Conservation (phyloP, 2,797 vertebrate genomes). For the Geotrypetes seraphini region DNA sequence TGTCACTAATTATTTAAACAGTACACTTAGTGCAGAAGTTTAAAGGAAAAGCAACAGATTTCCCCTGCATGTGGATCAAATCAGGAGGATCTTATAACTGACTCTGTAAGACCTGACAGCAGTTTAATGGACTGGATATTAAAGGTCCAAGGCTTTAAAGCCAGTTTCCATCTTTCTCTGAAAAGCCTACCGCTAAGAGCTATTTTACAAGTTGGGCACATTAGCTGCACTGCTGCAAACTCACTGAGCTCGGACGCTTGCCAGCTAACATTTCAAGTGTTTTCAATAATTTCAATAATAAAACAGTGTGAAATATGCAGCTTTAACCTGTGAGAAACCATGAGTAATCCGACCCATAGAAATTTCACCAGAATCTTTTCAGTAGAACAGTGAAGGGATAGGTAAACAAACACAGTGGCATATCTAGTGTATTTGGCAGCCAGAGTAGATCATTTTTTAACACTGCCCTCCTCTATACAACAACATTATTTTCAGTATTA, state of each 20-base stretch:
- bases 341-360: conserved; percentile 64
- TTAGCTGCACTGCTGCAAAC: conserved; percentile 74
- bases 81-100: conserved; percentile 96
- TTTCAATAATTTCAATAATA: conserved; percentile 63
- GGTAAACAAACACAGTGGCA: no score
- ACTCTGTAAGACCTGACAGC: conserved; percentile 89
- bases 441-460: no score
- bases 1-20: conserved; percentile 75
- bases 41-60: conserved; percentile 67
- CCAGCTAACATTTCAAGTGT: conserved; percentile 63
- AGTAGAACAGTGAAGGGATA: no score
- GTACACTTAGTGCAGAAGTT: conserved; percentile 60
- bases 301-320: conserved; percentile 60
- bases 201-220: conserved; percentile 89
- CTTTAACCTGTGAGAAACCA: conserved; percentile 55
- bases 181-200: conserved; percentile 63
- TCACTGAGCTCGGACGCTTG: conserved; percentile 62
- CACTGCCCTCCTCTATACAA: no score
- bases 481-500: no score
- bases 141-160: conserved; percentile 93
- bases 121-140: conserved; percentile 97
- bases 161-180: conserved; percentile 74
- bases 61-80: conserved; percentile 94
- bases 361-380: conserved; percentile 82
- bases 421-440: no score